Percentiles rank a stretch among this genome's conserved stretches.
Evolutionary conservation across 30 jellyfish, hydroid and myxozoan genomes (phyloP).

Genomic region (Cassiopea andromeda): DNA sequence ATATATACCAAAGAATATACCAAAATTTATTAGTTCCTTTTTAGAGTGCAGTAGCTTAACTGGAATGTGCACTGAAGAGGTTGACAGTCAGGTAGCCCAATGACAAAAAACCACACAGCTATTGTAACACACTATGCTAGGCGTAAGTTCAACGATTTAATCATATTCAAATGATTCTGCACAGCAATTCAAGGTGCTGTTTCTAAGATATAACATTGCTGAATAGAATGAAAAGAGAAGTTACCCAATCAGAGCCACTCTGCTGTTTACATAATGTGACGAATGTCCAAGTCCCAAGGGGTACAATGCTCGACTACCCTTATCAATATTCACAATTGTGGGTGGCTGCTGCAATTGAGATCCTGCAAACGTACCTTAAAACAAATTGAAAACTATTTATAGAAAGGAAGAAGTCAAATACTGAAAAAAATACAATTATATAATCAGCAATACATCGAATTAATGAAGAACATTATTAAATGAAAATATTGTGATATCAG

Average conservation of each 20-base stretch:
- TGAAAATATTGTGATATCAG: background rate
- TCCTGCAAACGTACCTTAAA: constrained; percentile 64
- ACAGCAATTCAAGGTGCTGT: background rate
- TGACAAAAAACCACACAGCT: too few species aligned
- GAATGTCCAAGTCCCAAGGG: constrained; percentile 95
- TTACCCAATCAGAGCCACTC: constrained; percentile 92
- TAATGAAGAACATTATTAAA: background rate
- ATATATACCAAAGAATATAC: too few species aligned
- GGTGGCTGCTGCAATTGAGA: constrained; percentile 69
- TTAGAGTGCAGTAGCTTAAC: too few species aligned
- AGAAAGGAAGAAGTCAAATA: background rate
- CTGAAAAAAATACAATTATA: background rate
- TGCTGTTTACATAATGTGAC: constrained; percentile 76
- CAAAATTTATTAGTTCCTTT: too few species aligned
- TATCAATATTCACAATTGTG: constrained; percentile 23
- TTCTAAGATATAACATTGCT: background rate
- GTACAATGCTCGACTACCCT: constrained; percentile 76
- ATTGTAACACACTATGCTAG: too few species aligned
- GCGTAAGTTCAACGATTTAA: background rate
- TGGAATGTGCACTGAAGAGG: too few species aligned
- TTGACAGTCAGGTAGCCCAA: too few species aligned
- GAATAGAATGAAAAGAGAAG: background rate
- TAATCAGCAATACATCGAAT: background rate
- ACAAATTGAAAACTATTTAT: background rate
- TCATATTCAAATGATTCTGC: background rate